Evolutionary conservation across 2,797 vertebrate species (phyloP), one percentile per base, ranked within the genome.

Genomic region (Enteromius mattozi): DNA sequence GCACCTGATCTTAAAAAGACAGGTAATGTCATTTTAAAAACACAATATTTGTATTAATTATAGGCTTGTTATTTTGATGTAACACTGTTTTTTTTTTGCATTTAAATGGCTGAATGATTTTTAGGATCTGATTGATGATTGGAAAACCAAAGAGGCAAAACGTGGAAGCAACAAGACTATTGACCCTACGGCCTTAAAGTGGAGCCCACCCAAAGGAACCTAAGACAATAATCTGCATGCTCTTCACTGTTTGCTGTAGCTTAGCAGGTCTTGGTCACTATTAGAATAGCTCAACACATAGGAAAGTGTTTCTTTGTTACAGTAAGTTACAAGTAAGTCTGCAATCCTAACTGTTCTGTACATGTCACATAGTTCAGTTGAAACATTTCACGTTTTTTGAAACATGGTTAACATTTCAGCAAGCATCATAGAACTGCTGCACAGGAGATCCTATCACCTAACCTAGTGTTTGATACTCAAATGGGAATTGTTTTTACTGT

Each of bases 141-240:
- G 98, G 98, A 97, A 97, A 91, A 96, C 97, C 93, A 99, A 98
- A 95, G 98, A 99, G 92, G 96, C 96, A 88, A 99, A 98, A 91
- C 96, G 97, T 65, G 97, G 97, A 82, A 97, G 96, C 89, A 94
- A 95, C 91, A 99, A 99, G 93, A 96, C 95, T 89, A 98, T 99
- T 88, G 98, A 99, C 89, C 97, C 98, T 86, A 94, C 94, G 91
- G 97, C 98, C 92, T 95, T 99, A 91, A 99, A 99, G 94, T 99
- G 98, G 98, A 99, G 96, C 87, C 97, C 98, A 72, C 97, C 98
- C 47, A 99, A 99, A 95, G 97, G 98, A 91, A 97, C 97, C 89
- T 99, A 97, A 88, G 84, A 72, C 56, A 33, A 45, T 63, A 63
- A 6, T 59, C 63, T 17, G 78, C 72, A 30, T 56, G 10, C 80